Evolutionary conservation across 1,140 invertebrate genomes (phyloP), one percentile per base, ranked within the genome.

Genomic region (Mycetomoellerius zeteki): DNA sequence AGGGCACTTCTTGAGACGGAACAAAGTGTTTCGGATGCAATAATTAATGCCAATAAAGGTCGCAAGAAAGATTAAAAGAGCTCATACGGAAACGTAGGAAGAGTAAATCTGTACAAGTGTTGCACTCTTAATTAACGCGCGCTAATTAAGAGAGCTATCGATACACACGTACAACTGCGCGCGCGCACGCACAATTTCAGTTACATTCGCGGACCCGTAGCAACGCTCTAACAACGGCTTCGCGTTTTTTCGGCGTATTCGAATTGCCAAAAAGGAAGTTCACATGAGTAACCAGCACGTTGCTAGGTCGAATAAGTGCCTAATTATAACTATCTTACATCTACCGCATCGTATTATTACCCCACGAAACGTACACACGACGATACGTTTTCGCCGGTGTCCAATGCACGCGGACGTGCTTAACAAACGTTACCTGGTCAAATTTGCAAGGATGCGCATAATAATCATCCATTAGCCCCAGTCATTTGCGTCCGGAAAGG

Each of bases 241-340:
- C 0, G 43, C 33, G 69, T 88, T 80, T 86, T 72, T 73, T 86
- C 71, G 85, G 85, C 54, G 50, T 76, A 89, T 86, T 88, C 85
- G 94, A 94, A 94, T 84, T 91, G 91, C 89, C 89, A 43, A 80
- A 85, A 92, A 94, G 94, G 94, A 95, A 94, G 94, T 95, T 94
- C 94, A 95, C 94, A 94, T 95, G 94, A 92, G 92, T 95, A 94
- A 89, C 92, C 90, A 90, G 94, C 92, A 93, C 92, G 92, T 93
- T 94, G 93, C 94, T 95, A 95, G 94, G 94, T 92, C 92, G 92
- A 92, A 93, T 92, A 91, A 91, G 90, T 88, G 91, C 93, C 93
- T 95, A 95, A 95, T 95, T 95, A 94, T 93, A 94, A 94, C 94
- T 95, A 95, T 95, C 94, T 94, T 93, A 93, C 93, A 95, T 94